phyloP scores from a whole-genome alignment of 2,888 invertebrate genomes.

The Drosophila rubida region DNA sequence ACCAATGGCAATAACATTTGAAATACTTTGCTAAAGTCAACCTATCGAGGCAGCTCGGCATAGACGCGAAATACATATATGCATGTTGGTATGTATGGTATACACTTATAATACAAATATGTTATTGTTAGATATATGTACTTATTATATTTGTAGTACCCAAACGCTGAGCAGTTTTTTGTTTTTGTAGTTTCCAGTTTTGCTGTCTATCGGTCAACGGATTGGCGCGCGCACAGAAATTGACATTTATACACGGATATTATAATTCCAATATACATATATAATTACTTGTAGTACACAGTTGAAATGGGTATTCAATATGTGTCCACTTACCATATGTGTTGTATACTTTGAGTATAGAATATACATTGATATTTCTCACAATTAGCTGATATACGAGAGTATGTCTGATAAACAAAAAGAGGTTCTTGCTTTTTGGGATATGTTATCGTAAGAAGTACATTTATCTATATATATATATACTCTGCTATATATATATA shows the following conservation, averaged over 20 bases:
- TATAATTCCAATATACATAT: slow-evolving; percentile 25
- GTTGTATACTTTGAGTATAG: slow-evolving; percentile 23
- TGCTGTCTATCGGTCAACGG: slow-evolving; percentile 16
- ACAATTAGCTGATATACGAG: slow-evolving; percentile 10
- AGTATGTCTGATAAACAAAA: slow-evolving; percentile 10
- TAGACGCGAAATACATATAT: slow-evolving; percentile 60
- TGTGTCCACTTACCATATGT: background rate
- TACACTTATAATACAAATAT: slow-evolving; percentile 7
- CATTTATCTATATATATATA: slow-evolving; percentile 6
- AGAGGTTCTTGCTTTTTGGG: slow-evolving; percentile 12
- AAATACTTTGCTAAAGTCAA: slow-evolving; percentile 44
- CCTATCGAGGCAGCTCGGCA: slow-evolving; percentile 68
- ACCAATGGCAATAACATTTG: slow-evolving; percentile 26
- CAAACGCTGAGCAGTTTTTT: slow-evolving; percentile 7
- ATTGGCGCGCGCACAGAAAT: slow-evolving; percentile 59
- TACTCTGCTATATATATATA: slow-evolving; percentile 9
- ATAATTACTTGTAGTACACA: slow-evolving; percentile 5
- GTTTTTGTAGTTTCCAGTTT: slow-evolving; percentile 1
- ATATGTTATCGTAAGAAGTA: slow-evolving; percentile 15
- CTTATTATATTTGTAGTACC: background rate
- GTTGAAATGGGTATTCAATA: slow-evolving; percentile 5
- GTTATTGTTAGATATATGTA: slow-evolving; percentile 8
- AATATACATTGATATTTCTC: slow-evolving; percentile 19
- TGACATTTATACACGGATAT: slow-evolving; percentile 68
- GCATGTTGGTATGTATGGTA: slow-evolving; percentile 10